phyloP scores from a whole-genome alignment of 2,888 invertebrate species.

The Sarcophaga subvicina region DNA sequence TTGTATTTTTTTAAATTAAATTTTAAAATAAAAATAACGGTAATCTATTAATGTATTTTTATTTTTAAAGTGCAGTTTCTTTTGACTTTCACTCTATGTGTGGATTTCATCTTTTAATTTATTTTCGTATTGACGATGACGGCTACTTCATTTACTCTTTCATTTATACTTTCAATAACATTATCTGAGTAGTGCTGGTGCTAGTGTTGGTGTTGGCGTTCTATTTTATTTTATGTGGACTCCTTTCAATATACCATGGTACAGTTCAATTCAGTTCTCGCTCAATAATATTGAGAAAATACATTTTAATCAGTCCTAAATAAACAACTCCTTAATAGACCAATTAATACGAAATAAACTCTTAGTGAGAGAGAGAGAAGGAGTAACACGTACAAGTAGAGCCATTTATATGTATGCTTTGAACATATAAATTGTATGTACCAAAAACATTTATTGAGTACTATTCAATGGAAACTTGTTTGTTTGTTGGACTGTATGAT shows the following conservation, averaged over 20 bases:
- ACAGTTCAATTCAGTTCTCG: no score
- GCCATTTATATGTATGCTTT: background rate
- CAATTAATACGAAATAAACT: constrained; percentile 30
- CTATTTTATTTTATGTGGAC: no score
- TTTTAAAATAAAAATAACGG: no score
- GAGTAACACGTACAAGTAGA: no score
- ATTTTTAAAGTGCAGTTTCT: no score
- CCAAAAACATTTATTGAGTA: background rate
- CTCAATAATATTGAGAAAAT: background rate
- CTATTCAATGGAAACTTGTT: background rate
- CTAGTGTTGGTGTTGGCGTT: background rate
- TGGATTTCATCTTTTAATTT: background rate
- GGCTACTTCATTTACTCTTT: background rate
- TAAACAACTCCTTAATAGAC: constrained; percentile 28
- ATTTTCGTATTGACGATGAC: background rate
- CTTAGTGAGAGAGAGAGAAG: no score
- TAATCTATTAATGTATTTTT: no score
- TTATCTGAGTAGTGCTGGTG: background rate
- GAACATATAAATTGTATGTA: background rate
- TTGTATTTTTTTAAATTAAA: no score
- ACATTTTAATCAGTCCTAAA: constrained; percentile 19
- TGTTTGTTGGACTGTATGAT: no score
- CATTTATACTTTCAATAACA: background rate
- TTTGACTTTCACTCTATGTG: no score
- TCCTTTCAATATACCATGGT: no score